Conservation (phyloP, 2,797 vertebrate species). For the Eurystomus glaucurus region DNA sequence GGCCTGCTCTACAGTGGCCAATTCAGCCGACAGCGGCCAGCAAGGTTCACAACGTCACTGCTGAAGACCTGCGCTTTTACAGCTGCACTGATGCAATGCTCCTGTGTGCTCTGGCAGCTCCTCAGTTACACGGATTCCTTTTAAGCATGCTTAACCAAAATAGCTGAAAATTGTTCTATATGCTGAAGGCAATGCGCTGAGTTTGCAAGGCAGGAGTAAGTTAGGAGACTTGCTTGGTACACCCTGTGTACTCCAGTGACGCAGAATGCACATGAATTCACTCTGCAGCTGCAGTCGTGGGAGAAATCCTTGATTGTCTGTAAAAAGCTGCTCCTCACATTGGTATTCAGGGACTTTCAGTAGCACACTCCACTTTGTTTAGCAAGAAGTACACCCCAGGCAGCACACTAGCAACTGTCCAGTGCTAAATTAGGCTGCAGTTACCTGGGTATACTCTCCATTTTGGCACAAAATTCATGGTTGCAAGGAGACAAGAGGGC, state of each 20-base stretch:
- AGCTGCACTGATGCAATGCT: neutral
- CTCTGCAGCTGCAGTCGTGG: neutral
- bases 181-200: neutral
- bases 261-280: neutral
- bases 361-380: neutral
- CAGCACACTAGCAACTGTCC: neutral
- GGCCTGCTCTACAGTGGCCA: neutral
- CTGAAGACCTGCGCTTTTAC: neutral
- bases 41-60: neutral
- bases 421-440: neutral
- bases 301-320: neutral
- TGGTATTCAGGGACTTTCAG: neutral
- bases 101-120: neutral
- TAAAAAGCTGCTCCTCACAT: neutral
- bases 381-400: neutral
- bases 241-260: neutral
- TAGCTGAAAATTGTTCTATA: neutral
- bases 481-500: neutral
- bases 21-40: neutral
- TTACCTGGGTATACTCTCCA: neutral
- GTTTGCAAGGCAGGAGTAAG: neutral
- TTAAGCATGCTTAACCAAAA: neutral
- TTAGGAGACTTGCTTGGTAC: neutral
- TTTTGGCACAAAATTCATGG: neutral
- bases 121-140: neutral